Evolutionary conservation across 2,113 vertebrate genomes (phyloP).

Genomic region (Phyllopteryx taeniolatus): DNA sequence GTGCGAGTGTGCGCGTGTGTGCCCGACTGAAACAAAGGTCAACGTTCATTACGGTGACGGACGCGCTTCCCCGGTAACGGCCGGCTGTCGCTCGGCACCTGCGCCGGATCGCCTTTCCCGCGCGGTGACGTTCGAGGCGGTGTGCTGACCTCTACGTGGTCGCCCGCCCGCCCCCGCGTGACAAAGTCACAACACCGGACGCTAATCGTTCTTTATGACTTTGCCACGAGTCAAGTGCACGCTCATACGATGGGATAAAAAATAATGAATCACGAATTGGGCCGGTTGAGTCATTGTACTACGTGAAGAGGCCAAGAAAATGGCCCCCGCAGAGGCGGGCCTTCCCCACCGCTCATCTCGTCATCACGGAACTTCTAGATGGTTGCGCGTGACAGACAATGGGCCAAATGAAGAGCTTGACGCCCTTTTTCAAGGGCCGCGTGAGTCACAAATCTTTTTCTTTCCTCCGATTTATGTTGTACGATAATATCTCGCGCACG

Average conservation of each 20-base stretch:
- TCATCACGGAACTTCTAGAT: not conserved
- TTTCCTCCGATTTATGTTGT: no score
- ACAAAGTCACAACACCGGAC: constrained; percentile 33
- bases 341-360: constrained; percentile 8
- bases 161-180: constrained; percentile 25
- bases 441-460: no score
- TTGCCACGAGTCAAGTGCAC: constrained; percentile 1
- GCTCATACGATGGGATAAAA: not conserved
- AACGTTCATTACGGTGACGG: constrained; percentile 73
- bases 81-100: constrained; percentile 68
- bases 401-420: no score
- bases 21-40: constrained; percentile 63
- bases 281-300: constrained; percentile 18
- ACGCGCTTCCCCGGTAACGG: constrained; percentile 64
- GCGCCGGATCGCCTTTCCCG: constrained; percentile 39
- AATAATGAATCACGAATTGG: constrained; percentile 24
- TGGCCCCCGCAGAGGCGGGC: not conserved
- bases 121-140: constrained; percentile 12
- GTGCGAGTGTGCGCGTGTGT: constrained; percentile 4
- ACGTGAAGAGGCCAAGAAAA: not conserved
- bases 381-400: not conserved
- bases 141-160: constrained; percentile 12
- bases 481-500: no score
- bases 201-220: constrained; percentile 9
- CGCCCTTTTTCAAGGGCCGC: no score